Conservation (phyloP, 92 coral and sea anemone species). For the Galaxea fascicularis region DNA sequence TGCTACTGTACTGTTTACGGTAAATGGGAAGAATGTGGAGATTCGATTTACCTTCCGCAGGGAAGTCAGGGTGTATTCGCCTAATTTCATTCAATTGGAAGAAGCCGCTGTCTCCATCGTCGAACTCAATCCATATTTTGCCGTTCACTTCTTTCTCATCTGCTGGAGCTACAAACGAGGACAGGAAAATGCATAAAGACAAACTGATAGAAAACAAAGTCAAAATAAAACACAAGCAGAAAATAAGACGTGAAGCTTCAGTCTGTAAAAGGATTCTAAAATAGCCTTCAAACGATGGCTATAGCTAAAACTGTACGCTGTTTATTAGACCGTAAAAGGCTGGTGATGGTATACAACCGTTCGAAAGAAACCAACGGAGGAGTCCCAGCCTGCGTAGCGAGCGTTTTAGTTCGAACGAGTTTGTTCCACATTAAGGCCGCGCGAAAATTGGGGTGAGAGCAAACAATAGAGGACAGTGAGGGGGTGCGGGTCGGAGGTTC, state of each 20-base stretch:
- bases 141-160: constrained; percentile 91
- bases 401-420: not conserved
- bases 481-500: no score
- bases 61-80: constrained; percentile 80
- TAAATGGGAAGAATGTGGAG: not conserved
- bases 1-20: not conserved
- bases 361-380: no score
- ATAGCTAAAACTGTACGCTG: no score
- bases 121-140: constrained; percentile 96
- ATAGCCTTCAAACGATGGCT: no score
- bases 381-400: no score
- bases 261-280: no score
- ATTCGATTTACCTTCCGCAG: constrained; percentile 74
- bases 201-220: not conserved
- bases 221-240: not conserved
- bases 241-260: no score
- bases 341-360: not conserved
- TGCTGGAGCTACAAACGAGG: constrained; percentile 77
- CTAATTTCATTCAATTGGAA: constrained; percentile 91
- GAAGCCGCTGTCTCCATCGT: constrained; percentile 98
- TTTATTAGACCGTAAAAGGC: not conserved
- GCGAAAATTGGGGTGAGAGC: no score
- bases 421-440: not conserved
- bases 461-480: no score
- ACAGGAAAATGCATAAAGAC: not conserved